Conservation (phyloP, 2,797 vertebrate species). For the Bryconaethiops microstoma region DNA sequence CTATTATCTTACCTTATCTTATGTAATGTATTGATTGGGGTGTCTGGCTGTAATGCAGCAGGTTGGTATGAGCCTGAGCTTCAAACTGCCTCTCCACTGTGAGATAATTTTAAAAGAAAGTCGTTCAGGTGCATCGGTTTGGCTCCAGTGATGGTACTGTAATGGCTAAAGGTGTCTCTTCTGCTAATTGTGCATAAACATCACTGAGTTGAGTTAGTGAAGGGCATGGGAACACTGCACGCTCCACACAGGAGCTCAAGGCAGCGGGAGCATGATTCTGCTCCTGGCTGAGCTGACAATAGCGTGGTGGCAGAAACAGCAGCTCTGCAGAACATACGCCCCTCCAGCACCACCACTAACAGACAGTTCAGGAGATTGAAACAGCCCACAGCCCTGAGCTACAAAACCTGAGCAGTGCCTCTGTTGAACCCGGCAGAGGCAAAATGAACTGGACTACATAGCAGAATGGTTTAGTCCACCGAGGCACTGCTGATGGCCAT, state of each 20-base stretch:
- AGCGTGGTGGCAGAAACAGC: conserved; percentile 17
- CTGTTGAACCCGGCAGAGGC: conserved; percentile 10
- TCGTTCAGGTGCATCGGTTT: background rate
- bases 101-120: background rate
- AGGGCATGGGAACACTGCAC: background rate
- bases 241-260: background rate
- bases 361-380: background rate
- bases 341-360: background rate
- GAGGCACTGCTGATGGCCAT: background rate
- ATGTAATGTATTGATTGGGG: too few relatives aligned
- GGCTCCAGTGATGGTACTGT: background rate
- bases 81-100: background rate
- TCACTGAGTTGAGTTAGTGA: background rate
- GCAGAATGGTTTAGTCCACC: conserved; percentile 5
- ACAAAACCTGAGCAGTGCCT: background rate
- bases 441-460: background rate
- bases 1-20: too few relatives aligned
- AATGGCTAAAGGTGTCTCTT: too few relatives aligned
- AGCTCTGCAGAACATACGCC: conserved; percentile 22
- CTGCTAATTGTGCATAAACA: background rate
- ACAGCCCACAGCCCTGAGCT: background rate
- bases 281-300: conserved; percentile 24
- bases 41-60: background rate
- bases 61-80: too few relatives aligned
- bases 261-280: conserved; percentile 12